These are phyloP conservation scores for Brevimyrus niger DNA, from an alignment of 2,113 vertebrate species.

Conservation along the genomic window DNA sequence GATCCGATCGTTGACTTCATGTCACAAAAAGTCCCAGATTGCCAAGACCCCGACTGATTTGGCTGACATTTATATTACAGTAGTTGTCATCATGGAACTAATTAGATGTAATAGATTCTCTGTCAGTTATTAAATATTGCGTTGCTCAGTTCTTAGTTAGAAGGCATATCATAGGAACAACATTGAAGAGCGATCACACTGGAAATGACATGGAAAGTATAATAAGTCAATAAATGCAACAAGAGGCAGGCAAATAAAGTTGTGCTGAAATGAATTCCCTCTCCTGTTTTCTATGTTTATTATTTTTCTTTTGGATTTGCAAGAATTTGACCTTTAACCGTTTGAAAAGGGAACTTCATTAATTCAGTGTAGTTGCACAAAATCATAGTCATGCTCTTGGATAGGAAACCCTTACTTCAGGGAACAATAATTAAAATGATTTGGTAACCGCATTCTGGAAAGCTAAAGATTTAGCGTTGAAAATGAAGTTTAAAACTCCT, in stretches of 20 bases:
- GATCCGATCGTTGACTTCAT: background rate
- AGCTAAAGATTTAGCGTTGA: background rate
- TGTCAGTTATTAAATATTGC: constrained; percentile 6
- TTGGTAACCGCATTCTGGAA: constrained; percentile 6
- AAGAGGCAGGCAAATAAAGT: background rate
- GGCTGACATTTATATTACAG: constrained; percentile 11
- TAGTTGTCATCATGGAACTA: constrained; percentile 11
- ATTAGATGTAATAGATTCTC: constrained; percentile 2
- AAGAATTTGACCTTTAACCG: background rate
- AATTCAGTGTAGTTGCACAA: background rate
- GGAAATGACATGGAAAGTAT: background rate
- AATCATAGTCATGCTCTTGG: background rate
- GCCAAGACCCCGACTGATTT: background rate
- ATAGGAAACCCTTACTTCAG: background rate
- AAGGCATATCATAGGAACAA: background rate
- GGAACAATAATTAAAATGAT: constrained; percentile 8
- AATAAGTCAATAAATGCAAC: background rate
- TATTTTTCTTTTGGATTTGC: background rate
- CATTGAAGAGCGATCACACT: background rate
- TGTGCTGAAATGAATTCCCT: background rate
- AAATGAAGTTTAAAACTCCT: background rate
- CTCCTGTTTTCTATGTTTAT: too few species aligned
- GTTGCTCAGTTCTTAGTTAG: background rate
- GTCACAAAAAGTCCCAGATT: background rate
- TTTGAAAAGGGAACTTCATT: background rate